A percentile compares a stretch with the other conserved stretches of the same genome.
These are phyloP conservation scores for Tenualosa thibaudeaui DNA, from an alignment of 2,797 vertebrate species.

Conservation along the genomic window DNA sequence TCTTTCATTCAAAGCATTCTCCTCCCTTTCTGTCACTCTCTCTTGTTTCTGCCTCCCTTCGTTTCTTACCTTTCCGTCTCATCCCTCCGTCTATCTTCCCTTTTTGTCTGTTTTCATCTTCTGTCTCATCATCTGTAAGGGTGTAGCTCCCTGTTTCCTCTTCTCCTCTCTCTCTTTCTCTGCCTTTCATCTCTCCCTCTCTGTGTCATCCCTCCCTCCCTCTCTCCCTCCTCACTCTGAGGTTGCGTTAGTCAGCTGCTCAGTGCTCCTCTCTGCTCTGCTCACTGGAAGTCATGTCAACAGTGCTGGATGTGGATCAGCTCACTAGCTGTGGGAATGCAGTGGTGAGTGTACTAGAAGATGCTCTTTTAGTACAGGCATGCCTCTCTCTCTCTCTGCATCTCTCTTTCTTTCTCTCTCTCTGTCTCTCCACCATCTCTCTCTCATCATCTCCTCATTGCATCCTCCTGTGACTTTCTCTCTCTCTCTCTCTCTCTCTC, in stretches of 20 bases:
- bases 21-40: conserved; percentile 59
- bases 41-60: conserved; percentile 47
- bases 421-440: not conserved
- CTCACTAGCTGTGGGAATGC: conserved; percentile 75
- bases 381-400: not conserved
- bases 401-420: not conserved
- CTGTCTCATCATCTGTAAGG: not conserved
- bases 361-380: not conserved
- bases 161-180: conserved; percentile 44
- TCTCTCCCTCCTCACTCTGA: conserved; percentile 56
- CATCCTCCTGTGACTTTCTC: not conserved
- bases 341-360: conserved; percentile 71
- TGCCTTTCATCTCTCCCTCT: conserved; percentile 51
- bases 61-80: conserved; percentile 52
- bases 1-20: conserved; percentile 52
- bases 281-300: conserved; percentile 75
- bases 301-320: conserved; percentile 80
- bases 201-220: conserved; percentile 51
- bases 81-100: not conserved
- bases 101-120: conserved; percentile 5
- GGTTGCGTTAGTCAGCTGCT: conserved; percentile 54
- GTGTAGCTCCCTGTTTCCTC: conserved; percentile 26
- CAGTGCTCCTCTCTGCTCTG: conserved; percentile 46
- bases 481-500: not conserved
- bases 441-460: not conserved